Evolutionary conservation across 23 tunicate genomes (phyloP), one percentile per base, ranked within the genome.

Genomic region (Halocynthia aurantium): DNA sequence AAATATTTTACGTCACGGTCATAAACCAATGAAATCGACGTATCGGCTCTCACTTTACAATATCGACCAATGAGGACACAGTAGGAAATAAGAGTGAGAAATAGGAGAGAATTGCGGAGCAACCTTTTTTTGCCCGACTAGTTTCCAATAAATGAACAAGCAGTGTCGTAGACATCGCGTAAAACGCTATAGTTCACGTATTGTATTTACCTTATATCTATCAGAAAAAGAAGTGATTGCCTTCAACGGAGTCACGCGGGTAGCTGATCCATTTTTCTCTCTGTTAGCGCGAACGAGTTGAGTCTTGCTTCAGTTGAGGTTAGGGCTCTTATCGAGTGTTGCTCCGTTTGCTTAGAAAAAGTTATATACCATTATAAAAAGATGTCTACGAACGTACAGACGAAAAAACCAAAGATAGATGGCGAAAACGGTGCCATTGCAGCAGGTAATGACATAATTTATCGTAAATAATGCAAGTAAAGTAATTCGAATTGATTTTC

Each of bases 341-440:
- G 22, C 31, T 10, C 19, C 10, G 15, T 65, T 65, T 65, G 31
- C 49, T 65, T 5, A 49, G 19, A 20, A 15, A 13, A 65, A 65
- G 5, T 65, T 65, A 15, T 65, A 65, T 65, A 65, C 31, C 9
- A 15, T 15, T 10, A 10, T 49, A 13, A 15, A 61, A 73, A 52
- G 18, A 87, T 87, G 93, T 71, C 93, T 15, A 79, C 85, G 15
- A 58, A 72, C 22, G 57, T 62, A 51, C 76, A 50, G 76, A 86
- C 86, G 8, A 87, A 87, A 77, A 87, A 82, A 69, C 83, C 79
- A 13, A 87, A 77, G 76, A 44, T 87, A 8, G 93, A 87, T 18
- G 79, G 80, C 10, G 93, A 87, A 53, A 77, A 71, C 50, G 93
- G 85, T 11, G 87, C 61, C 15, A 53, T 31, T 31, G 44, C 44